Conservation (phyloP, 2,888 invertebrate species). For the Volucella bombylans region DNA sequence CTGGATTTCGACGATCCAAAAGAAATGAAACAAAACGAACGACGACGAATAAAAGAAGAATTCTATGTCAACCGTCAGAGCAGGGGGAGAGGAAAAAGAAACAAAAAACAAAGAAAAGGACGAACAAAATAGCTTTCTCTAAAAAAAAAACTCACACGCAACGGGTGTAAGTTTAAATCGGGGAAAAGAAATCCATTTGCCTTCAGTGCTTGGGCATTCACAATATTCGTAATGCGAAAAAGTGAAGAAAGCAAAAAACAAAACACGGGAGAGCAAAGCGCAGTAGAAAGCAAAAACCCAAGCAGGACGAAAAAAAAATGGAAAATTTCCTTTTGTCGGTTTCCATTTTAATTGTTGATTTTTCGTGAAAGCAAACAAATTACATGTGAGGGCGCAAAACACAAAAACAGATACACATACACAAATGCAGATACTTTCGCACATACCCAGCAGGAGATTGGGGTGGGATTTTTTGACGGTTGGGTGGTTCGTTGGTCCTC, state of each 20-base stretch:
- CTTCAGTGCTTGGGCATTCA: too few species aligned
- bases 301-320: constrained; percentile 12
- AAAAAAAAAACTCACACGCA: background rate
- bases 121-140: too few species aligned
- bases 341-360: constrained; percentile 73
- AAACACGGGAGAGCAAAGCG: background rate
- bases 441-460: background rate
- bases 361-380: constrained; percentile 71
- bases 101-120: too few species aligned
- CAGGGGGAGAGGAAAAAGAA: too few species aligned
- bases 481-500: too few species aligned
- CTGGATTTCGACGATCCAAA: constrained; percentile 24
- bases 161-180: background rate
- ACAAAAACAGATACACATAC: constrained; percentile 9
- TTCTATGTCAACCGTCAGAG: too few species aligned
- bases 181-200: background rate
- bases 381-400: constrained; percentile 43
- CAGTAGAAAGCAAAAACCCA: background rate
- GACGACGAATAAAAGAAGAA: background rate
- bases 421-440: constrained; percentile 16
- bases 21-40: constrained; percentile 7
- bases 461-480: background rate
- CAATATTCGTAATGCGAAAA: too few species aligned
- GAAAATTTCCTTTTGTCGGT: constrained; percentile 67
- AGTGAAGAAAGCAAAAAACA: too few species aligned